A percentile compares a stretch with the other conserved stretches of the same genome.
These are phyloP conservation scores for Callocephalon fimbriatum DNA, from an alignment of 2,113 vertebrate genomes.

Conservation along the genomic window DNA sequence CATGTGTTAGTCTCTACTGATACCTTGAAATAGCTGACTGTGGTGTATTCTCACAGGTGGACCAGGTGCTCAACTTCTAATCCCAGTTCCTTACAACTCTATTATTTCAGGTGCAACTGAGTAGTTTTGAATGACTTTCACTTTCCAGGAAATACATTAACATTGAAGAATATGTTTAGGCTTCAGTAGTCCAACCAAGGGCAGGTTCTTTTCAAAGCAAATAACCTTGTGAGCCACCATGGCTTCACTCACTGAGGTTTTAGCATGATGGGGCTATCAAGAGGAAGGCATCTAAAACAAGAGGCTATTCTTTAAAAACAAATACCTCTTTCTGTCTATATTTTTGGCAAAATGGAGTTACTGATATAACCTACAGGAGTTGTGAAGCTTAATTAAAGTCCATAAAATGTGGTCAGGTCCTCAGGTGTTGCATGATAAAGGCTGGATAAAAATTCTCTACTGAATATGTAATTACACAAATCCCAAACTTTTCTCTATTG, in stretches of 20 bases:
- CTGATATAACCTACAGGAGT: not conserved
- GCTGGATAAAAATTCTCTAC: not conserved
- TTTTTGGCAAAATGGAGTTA: not conserved
- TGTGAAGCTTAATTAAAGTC: not conserved
- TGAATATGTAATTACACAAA: not conserved
- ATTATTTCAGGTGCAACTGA: not conserved
- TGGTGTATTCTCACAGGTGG: not conserved
- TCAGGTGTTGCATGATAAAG: not conserved
- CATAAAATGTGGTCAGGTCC: not conserved
- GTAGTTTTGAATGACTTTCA: not conserved
- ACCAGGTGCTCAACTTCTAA: not conserved
- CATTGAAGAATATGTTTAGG: not conserved
- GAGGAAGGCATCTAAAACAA: not conserved
- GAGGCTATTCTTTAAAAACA: not conserved
- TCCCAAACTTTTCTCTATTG: not conserved
- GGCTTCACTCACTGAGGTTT: not conserved
- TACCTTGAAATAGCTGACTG: fast-evolving
- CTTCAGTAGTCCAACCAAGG: not conserved
- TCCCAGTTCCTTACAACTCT: not conserved
- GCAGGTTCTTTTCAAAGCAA: not conserved
- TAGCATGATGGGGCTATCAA: not conserved
- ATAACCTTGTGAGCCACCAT: not conserved
- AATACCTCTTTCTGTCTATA: not conserved
- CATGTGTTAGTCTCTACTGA: not conserved
- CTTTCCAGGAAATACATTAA: not conserved